phyloP scores from a whole-genome alignment of 2,113 vertebrate species.

The Tragelaphus buxtoni region DNA sequence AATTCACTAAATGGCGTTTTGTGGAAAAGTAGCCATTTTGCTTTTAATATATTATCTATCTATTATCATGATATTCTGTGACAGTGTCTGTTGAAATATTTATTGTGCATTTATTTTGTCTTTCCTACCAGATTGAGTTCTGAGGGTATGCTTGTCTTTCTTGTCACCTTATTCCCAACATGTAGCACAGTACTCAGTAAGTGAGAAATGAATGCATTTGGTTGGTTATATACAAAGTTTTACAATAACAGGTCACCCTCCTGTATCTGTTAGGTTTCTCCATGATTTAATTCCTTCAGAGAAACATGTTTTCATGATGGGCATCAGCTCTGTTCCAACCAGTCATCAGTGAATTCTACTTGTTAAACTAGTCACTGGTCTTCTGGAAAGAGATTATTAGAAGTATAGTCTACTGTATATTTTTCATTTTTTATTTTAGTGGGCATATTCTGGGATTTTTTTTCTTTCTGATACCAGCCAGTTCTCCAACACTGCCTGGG shows the following conservation, averaged over 20 bases:
- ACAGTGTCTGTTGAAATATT: background rate
- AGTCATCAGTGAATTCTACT: background rate
- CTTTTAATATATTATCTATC: background rate
- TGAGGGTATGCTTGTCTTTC: background rate
- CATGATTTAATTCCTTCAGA: background rate
- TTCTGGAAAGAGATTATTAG: background rate
- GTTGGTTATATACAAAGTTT: conserved; percentile 11
- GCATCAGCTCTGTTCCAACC: background rate
- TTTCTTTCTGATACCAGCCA: background rate
- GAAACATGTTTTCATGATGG: background rate
- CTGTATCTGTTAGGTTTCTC: background rate
- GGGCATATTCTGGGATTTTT: background rate
- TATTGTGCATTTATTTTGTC: background rate
- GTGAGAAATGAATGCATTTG: background rate
- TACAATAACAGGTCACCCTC: background rate
- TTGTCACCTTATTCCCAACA: background rate
- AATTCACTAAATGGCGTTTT: background rate
- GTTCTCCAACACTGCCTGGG: background rate
- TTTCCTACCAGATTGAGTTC: background rate
- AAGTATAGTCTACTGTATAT: background rate
- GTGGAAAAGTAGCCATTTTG: background rate
- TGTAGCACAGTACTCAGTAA: background rate
- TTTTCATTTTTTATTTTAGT: background rate
- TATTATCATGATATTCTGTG: background rate
- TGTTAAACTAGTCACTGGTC: background rate